Base-by-base conservation (phyloP, 92 coral and sea anemone genomes). In the Actinernus sp. region DNA sequence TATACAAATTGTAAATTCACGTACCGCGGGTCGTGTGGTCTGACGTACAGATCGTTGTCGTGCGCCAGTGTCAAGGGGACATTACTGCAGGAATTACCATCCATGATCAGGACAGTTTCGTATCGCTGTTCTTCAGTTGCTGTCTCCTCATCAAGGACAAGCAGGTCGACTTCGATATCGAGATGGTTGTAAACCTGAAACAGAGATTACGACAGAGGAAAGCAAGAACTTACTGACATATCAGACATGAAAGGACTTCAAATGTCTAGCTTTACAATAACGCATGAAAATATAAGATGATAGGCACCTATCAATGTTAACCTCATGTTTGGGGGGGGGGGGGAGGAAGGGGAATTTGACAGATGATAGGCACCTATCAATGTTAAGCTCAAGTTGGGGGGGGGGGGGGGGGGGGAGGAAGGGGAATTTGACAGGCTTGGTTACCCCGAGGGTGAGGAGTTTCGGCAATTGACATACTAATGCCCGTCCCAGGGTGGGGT, bases 181-280 rank as follows among this genome's bases (percentile, higher is more conserved):
- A 94, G 83, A 28, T 94, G 93, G 53, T 94, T 94, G 61, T 71
- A 77, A 11, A 94, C 67, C 96, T 90, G 55, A 38, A 32, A 58
- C 9, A 24, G 14, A 0, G 28, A 16, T 0, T 1, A 11, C n/a
- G 43, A 37, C 8, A 37, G n/a, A n/a, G 43, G n/a, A n/a, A 37
- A 37, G 43, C 8, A n/a, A 37, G 9, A n/a, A n/a, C 9, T 8
- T 37, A 8, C 8, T 8, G 43, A 37, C 8, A 37, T 8, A 37
- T 37, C 8, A n/a, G 43, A 37, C 8, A 8, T 37, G 43, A 37
- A 37, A 8, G n/a, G n/a, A 37, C n/a, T 8, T 8, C 43, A 37
- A 37, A 37, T 8, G n/a, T 37, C n/a, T n/a, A n/a, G n/a, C n/a
- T n/a, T n/a, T n/a, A n/a, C n/a, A n/a, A n/a, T n/a, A n/a, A n/a